These are phyloP conservation scores for Pilophorus perplexus DNA, from an alignment of 2,888 invertebrate genomes.

Conservation along the genomic window DNA sequence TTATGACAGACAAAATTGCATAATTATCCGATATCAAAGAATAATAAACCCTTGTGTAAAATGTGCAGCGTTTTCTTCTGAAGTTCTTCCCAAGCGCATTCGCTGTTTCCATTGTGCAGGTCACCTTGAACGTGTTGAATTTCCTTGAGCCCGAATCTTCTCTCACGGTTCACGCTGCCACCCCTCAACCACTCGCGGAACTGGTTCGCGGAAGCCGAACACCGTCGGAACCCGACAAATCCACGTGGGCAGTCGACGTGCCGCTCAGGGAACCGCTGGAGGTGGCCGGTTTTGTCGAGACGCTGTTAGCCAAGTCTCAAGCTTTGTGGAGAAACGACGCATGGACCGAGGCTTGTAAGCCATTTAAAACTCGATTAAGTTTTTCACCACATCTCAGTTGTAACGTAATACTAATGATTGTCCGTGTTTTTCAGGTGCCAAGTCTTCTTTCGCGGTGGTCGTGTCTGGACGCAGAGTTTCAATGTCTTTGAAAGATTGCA, in stretches of 20 bases:
- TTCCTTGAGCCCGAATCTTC: slow-evolving; percentile 14
- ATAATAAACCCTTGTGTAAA: too few species aligned
- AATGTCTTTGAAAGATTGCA: neutral
- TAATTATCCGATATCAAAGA: too few species aligned
- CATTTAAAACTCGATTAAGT: neutral
- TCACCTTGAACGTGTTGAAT: neutral
- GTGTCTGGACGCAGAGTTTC: neutral
- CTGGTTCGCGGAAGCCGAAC: too few species aligned
- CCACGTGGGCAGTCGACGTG: neutral
- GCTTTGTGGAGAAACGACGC: slow-evolving; percentile 26
- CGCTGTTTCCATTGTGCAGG: neutral
- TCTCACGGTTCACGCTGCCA: neutral
- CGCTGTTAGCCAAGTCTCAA: slow-evolving; percentile 12
- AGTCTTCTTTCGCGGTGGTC: neutral
- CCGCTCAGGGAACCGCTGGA: neutral
- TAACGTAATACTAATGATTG: too few species aligned
- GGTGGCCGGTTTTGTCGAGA: too few species aligned
- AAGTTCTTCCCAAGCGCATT: neutral
- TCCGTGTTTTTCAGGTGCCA: neutral
- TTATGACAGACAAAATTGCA: too few species aligned
- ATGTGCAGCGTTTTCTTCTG: too few species aligned
- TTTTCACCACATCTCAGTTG: too few species aligned
- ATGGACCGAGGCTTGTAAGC: slow-evolving; percentile 15
- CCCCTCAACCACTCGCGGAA: too few species aligned
- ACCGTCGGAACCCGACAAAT: too few species aligned